These are phyloP conservation scores for Rugalucina vietnamica DNA, from an alignment of 2,888 invertebrate species.

Conservation along the genomic window DNA sequence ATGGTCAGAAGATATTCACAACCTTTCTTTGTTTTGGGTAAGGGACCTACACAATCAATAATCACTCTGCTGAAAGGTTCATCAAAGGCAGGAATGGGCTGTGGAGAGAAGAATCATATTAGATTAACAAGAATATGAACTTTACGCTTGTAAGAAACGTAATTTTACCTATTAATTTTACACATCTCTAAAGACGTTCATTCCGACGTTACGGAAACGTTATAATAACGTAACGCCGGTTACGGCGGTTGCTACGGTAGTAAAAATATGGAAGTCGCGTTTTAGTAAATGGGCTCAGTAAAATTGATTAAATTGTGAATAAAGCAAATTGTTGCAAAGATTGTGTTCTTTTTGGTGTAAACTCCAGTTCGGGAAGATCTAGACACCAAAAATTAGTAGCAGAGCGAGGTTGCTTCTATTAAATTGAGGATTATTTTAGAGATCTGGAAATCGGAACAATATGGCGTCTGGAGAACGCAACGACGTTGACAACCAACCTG, in stretches of 20 bases:
- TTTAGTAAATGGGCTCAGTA: background rate
- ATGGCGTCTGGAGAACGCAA: background rate
- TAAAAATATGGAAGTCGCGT: background rate
- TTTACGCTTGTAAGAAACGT: no score
- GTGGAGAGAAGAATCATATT: no score
- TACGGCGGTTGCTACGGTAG: background rate
- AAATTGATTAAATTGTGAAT: background rate
- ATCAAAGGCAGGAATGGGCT: no score
- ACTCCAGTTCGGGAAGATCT: background rate
- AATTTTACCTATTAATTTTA: no score
- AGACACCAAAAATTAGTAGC: slow-evolving; percentile 6
- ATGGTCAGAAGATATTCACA: no score
- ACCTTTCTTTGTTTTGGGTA: no score
- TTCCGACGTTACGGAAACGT: background rate
- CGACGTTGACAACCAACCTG: background rate
- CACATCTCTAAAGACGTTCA: no score
- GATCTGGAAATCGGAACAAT: background rate
- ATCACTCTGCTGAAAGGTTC: no score
- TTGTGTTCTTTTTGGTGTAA: background rate
- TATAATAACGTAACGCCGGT: background rate
- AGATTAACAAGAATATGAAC: no score
- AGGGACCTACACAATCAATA: no score
- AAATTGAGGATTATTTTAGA: background rate
- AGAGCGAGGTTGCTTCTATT: background rate
- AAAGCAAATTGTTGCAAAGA: background rate